Percentiles rank a stretch among this genome's conserved stretches.
Conservation (phyloP, 1,140 invertebrate species). For the Drosophila punjabiensis region DNA sequence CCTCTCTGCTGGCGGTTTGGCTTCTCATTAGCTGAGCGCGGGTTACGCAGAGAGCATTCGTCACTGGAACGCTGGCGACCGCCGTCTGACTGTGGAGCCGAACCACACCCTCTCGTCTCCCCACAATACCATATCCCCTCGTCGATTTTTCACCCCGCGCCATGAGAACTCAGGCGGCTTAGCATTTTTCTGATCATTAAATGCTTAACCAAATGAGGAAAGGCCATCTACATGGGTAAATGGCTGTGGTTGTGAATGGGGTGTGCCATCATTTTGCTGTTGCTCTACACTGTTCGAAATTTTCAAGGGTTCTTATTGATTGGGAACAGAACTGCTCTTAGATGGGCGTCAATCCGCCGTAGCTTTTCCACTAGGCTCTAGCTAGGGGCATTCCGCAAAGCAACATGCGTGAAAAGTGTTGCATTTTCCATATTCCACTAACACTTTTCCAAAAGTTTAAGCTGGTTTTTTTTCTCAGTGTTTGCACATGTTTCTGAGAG, state of each 20-base stretch:
- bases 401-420: too few relatives aligned
- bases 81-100: neutral
- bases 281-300: constrained; percentile 14
- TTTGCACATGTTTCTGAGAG: constrained; percentile 6
- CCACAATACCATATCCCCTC: constrained; percentile 3
- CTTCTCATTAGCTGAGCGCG: constrained; percentile 52
- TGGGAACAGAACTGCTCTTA: neutral
- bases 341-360: neutral
- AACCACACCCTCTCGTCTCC: constrained; percentile 22
- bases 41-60: constrained; percentile 38
- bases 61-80: constrained; percentile 11
- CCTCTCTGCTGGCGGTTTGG: constrained; percentile 16
- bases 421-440: neutral
- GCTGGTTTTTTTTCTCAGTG: constrained; percentile 13
- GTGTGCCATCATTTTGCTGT: constrained; percentile 32
- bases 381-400: neutral
- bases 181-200: constrained; percentile 44
- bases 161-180: constrained; percentile 12
- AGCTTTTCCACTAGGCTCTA: neutral
- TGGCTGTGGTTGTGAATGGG: constrained; percentile 42
- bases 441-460: neutral
- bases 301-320: neutral
- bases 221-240: constrained; percentile 16
- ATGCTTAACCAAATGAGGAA: constrained; percentile 59
- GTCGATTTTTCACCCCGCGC: constrained; percentile 9